Evolutionary conservation across 2,113 vertebrate species (phyloP), one percentile per base, ranked within the genome.

Genomic region (Bambusicola thoracicus): DNA sequence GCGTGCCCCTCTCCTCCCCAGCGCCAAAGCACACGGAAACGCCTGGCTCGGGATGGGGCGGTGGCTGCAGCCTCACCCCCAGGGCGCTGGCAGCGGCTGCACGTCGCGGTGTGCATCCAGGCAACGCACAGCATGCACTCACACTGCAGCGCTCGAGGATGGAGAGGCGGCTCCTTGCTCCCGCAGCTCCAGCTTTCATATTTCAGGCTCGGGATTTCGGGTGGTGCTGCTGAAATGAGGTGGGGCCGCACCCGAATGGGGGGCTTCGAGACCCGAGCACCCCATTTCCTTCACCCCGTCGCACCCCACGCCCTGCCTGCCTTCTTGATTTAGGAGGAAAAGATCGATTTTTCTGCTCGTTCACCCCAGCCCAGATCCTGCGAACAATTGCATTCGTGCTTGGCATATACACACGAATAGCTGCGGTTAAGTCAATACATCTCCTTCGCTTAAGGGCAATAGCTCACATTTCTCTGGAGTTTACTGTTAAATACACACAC

Each of bases 81-180:
- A 0, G 25, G 38, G 18, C 16, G 30, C 2, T 2, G 8, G 43
- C 68, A 15, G 10, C 2, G 7, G 46, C 41, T 25, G 11, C 7
- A 0, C 74, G 18, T 24, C 86, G 18, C 3, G 13, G 29, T 14
- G 34, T 12, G 90, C 63, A 90, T 41, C 90, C 83, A 56, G 8
- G 84, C 70, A 40, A 43, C 3, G 29, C 5, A 3, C 72, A 17
- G 59, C 68, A 25, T 51, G 61, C 13, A 38, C 46, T 80, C 5
- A 7, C 30, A 1, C 51, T 13, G 69, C 90, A 77, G 90, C 80
- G 49, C 51, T 48, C 75, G 13, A 51, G 66, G 49, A 44, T 63
- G 82, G 55, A 30, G 53, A 53, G 5, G 48, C 59, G 19, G 70
- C 46, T 77, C 70, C 43, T 21, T 2, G 67, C 36, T 79, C 77